A percentile compares a stretch with the other conserved stretches of the same genome.
Evolutionary conservation across 2,797 vertebrate genomes (phyloP).

Genomic region (Alauda arvensis): DNA sequence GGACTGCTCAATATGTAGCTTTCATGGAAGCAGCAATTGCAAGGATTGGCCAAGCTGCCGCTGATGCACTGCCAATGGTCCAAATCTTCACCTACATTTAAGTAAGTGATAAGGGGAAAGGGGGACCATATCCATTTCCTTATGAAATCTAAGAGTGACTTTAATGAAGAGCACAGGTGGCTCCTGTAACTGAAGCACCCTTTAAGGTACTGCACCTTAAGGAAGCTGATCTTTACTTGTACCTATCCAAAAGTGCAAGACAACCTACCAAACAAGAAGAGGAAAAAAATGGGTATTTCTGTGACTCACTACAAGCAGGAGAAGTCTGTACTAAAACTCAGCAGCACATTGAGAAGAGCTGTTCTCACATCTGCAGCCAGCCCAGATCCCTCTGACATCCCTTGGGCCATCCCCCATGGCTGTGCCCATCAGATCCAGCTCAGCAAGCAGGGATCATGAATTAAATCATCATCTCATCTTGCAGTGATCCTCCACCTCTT

Average conservation of each 20-base stretch:
- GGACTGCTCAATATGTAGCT: accelerated
- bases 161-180: neutral
- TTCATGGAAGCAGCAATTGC: neutral
- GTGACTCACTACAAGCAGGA: neutral
- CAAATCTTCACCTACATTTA: neutral
- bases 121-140: neutral
- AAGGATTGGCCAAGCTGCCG: neutral
- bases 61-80: accelerated
- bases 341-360: neutral
- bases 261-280: neutral
- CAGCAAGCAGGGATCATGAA: neutral
- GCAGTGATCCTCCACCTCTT: neutral
- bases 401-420: neutral
- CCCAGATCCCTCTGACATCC: neutral
- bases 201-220: neutral
- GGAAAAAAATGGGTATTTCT: neutral
- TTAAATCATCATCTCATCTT: neutral
- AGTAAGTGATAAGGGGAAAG: neutral
- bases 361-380: neutral
- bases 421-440: neutral
- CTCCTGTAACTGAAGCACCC: neutral
- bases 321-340: neutral
- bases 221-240: neutral
- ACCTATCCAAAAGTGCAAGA: neutral
- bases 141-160: neutral